Evolutionary conservation across 1,140 invertebrate species (phyloP).

Genomic region (Cataglyphis hispanica): DNA sequence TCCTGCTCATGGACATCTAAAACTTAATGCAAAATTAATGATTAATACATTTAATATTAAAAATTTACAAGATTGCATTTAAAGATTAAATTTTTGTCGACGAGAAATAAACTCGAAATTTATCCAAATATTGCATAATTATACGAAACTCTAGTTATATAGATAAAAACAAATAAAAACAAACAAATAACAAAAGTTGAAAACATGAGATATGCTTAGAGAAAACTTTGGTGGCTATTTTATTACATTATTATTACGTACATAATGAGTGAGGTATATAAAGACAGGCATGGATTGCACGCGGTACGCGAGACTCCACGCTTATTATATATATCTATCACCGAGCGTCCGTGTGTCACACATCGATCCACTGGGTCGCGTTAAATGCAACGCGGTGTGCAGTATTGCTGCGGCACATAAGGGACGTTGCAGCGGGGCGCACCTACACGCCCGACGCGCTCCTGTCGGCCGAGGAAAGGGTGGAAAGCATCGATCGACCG

Average conservation of each 20-base stretch:
- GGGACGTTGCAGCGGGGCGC: constrained; percentile 47
- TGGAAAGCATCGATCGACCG: constrained; percentile 68
- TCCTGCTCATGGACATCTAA: neutral
- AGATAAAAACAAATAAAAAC: neutral
- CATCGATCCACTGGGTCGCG: constrained; percentile 78
- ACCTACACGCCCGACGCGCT: constrained; percentile 47
- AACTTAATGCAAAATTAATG: neutral
- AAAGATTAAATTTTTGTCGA: neutral
- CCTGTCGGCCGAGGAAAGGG: constrained; percentile 57
- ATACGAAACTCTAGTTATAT: neutral
- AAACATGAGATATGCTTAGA: neutral
- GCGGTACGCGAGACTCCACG: constrained; percentile 49
- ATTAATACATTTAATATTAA: neutral
- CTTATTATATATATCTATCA: constrained; percentile 60
- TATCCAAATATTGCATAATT: neutral
- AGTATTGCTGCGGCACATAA: constrained; percentile 52
- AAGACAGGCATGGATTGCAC: constrained; percentile 37
- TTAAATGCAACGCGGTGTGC: constrained; percentile 83
- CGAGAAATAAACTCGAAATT: neutral
- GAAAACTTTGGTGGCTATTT: constrained; percentile 15
- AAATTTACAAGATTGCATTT: neutral
- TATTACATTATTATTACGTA: constrained; percentile 2
- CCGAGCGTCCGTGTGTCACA: constrained; percentile 57
- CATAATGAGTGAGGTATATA: constrained; percentile 17
- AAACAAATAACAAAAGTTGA: neutral